A percentile compares a stretch with the other conserved stretches of the same genome.
These are phyloP conservation scores for Momotus momota DNA, from an alignment of 2,797 vertebrate genomes.

Conservation along the genomic window DNA sequence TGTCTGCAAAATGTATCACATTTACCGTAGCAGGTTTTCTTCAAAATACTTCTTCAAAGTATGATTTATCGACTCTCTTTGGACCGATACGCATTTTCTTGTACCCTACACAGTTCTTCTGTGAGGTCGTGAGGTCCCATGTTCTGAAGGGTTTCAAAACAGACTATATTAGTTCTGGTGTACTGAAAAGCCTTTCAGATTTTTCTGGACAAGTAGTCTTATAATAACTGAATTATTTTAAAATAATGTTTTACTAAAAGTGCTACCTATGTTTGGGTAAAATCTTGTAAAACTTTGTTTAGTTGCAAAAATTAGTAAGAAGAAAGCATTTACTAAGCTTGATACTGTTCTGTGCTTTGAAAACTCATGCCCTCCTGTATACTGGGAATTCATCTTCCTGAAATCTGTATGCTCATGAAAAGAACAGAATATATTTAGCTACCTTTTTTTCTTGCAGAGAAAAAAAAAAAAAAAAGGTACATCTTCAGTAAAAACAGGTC, in stretches of 20 bases:
- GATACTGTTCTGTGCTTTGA: constrained; percentile 13
- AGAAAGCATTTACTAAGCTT: neutral
- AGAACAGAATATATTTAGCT: constrained; percentile 47
- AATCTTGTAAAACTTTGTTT: neutral
- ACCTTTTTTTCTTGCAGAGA: neutral
- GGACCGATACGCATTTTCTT: neutral
- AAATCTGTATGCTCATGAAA: neutral
- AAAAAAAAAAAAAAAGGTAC: constrained; percentile 1
- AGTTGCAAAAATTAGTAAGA: neutral
- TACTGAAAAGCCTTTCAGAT: neutral
- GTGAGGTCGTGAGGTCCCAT: neutral
- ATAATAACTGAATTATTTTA: neutral
- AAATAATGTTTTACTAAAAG: neutral
- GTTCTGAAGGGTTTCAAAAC: neutral
- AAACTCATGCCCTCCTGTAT: neutral
- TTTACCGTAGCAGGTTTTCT: neutral
- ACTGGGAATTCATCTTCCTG: constrained; percentile 18
- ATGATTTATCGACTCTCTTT: constrained; percentile 39
- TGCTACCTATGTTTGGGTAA: neutral
- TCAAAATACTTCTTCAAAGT: neutral
- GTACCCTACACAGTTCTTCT: neutral
- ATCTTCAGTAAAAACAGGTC: constrained; percentile 36
- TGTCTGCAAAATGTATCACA: constrained; percentile 32
- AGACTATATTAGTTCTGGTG: neutral
- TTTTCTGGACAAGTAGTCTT: neutral